Evolutionary conservation across 2,888 invertebrate genomes (phyloP).

Genomic region (Rhabditoides inermis): DNA sequence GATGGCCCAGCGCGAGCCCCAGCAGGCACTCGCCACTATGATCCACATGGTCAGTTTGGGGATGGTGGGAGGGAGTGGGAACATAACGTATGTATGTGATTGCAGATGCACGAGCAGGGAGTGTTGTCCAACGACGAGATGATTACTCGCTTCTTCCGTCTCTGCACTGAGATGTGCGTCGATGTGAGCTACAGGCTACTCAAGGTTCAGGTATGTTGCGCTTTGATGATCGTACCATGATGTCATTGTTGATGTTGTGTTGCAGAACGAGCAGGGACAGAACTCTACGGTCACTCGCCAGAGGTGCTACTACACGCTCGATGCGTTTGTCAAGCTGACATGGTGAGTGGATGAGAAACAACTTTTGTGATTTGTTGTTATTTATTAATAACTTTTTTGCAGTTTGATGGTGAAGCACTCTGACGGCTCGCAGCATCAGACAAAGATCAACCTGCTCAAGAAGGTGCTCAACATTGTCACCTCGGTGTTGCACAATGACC

Average conservation of each 20-base stretch:
- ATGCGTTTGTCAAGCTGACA: slow-evolving; percentile 48
- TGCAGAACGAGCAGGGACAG: slow-evolving; percentile 37
- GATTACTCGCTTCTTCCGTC: slow-evolving; percentile 89
- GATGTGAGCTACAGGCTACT: slow-evolving; percentile 74
- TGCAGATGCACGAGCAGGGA: slow-evolving; percentile 84
- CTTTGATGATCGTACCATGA: too few species aligned
- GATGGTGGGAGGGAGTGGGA: neutral
- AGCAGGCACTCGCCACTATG: slow-evolving; percentile 81
- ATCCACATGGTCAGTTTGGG: slow-evolving; percentile 58
- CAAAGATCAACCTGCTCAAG: slow-evolving; percentile 89
- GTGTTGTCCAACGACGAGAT: slow-evolving; percentile 93
- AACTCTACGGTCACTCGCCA: slow-evolving; percentile 70
- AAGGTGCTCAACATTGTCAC: slow-evolving; percentile 89
- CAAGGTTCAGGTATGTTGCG: slow-evolving; percentile 17
- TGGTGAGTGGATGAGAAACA: too few species aligned
- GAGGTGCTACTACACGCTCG: slow-evolving; percentile 83
- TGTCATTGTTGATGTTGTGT: too few species aligned
- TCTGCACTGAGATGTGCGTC: slow-evolving; percentile 90
- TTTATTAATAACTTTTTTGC: slow-evolving; percentile 4
- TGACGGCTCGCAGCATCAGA: slow-evolving; percentile 79
- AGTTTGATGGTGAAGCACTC: slow-evolving; percentile 68
- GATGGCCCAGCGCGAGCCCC: slow-evolving; percentile 38
- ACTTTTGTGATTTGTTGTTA: too few species aligned
- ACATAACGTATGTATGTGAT: slow-evolving; percentile 1
- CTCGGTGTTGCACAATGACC: slow-evolving; percentile 88